Evolutionary conservation across 1,140 invertebrate genomes (phyloP).

Genomic region (Drosophila pallidifrons): DNA sequence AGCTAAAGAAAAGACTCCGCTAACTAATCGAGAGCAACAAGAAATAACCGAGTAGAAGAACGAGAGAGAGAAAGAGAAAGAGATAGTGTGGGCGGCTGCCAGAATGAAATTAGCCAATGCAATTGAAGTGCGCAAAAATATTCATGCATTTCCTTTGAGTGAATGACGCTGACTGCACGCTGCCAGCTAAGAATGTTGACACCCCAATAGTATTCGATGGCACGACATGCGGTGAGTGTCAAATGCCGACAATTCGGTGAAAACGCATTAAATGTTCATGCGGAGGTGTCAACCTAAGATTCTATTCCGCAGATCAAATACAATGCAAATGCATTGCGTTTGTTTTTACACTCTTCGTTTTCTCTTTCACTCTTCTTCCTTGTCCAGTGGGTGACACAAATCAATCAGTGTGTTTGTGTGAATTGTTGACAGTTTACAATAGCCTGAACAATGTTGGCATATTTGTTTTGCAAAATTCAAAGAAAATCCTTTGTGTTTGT

Average conservation of each 20-base stretch:
- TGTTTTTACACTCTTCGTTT: not conserved
- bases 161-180: slow-evolving; percentile 52
- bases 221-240: no score
- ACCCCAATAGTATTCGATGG: no score
- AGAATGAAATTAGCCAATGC: slow-evolving; percentile 54
- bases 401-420: slow-evolving; percentile 25
- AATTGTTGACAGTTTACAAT: slow-evolving; percentile 41
- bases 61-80: not conserved
- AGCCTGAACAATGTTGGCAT: slow-evolving; percentile 17
- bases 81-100: slow-evolving; percentile 24
- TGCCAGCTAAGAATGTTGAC: not conserved
- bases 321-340: not conserved
- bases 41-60: not conserved
- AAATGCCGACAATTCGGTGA: no score
- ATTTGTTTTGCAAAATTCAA: slow-evolving; percentile 5
- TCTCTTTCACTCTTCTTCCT: not conserved
- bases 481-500: not conserved
- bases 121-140: slow-evolving; percentile 69
- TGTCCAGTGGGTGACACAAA: slow-evolving; percentile 22
- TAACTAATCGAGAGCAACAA: slow-evolving; percentile 20
- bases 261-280: no score
- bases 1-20: slow-evolving; percentile 32
- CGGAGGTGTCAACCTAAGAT: no score
- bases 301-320: slow-evolving; percentile 2
- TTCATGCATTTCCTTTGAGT: slow-evolving; percentile 56